Percentiles rank a stretch among this genome's conserved stretches.
Conservation (phyloP, 2,888 invertebrate species). For the Achlya flavicornis region DNA sequence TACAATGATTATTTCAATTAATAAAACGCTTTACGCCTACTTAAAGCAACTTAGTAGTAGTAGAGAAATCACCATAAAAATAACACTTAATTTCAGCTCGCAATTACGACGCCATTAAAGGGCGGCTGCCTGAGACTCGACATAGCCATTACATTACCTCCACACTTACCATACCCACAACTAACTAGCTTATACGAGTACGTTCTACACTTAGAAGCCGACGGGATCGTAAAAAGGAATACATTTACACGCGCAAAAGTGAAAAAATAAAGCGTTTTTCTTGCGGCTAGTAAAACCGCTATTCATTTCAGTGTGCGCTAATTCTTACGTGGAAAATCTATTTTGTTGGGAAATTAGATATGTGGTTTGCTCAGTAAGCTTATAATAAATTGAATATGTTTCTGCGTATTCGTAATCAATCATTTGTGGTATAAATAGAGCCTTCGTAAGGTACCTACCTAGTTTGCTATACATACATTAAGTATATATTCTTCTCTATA, state of each 20-base stretch:
- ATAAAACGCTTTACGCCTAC: constrained; percentile 80
- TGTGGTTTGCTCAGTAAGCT: constrained; percentile 1
- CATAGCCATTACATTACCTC: constrained; percentile 74
- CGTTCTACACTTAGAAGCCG: constrained; percentile 57
- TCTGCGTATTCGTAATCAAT: background rate
- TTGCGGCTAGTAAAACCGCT: constrained; percentile 36
- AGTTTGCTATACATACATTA: too few species aligned
- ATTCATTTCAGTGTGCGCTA: constrained; percentile 28
- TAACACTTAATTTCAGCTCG: constrained; percentile 83
- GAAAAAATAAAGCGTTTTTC: constrained; percentile 50
- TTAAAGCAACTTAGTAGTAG: constrained; percentile 82
- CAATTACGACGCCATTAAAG: constrained; percentile 80
- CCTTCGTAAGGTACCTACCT: background rate
- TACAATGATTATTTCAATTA: constrained; percentile 71
- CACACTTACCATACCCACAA: constrained; percentile 66
- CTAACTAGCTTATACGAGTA: constrained; percentile 48
- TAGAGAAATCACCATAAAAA: constrained; percentile 83
- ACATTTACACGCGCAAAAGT: constrained; percentile 51
- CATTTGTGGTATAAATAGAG: background rate
- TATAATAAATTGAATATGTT: background rate
- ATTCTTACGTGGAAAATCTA: constrained; percentile 26
- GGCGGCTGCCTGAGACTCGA: constrained; percentile 72
- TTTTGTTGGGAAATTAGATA: constrained; percentile 23
- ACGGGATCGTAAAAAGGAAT: constrained; percentile 64
- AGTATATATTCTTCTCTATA: too few species aligned